These are phyloP conservation scores for Gambusia holbrooki DNA, from an alignment of 2,113 vertebrate species.

Conservation along the genomic window DNA sequence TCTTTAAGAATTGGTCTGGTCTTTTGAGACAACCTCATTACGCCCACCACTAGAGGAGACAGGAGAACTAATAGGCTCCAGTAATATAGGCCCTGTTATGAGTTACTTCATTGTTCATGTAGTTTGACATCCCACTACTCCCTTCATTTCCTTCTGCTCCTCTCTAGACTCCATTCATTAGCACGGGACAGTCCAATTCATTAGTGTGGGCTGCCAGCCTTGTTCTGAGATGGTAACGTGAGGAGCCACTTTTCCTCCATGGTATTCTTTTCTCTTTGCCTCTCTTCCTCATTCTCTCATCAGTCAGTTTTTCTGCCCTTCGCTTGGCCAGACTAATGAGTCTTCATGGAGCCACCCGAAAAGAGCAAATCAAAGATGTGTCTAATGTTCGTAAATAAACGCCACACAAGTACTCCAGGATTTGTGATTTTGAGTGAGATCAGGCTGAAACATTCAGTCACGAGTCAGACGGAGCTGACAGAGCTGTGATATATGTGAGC, in stretches of 20 bases:
- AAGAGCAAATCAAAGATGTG: constrained; percentile 21
- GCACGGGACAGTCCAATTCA: constrained; percentile 71
- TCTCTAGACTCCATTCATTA: constrained; percentile 73
- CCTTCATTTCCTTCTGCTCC: constrained; percentile 62
- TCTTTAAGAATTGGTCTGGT: constrained; percentile 44
- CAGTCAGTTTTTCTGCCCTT: constrained; percentile 37
- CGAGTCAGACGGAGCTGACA: constrained; percentile 44
- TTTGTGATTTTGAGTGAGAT: constrained; percentile 43
- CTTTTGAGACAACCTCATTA: constrained; percentile 66
- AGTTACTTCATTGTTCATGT: constrained; percentile 72
- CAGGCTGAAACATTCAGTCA: constrained; percentile 47
- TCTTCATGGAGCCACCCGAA: constrained; percentile 1
- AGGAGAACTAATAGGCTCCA: constrained; percentile 63
- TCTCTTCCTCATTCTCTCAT: constrained; percentile 11
- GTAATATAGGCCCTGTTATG: constrained; percentile 65
- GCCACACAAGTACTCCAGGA: neutral
- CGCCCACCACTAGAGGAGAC: constrained; percentile 57
- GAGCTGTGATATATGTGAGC: constrained; percentile 66
- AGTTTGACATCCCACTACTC: constrained; percentile 61
- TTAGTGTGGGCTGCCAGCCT: constrained; percentile 54
- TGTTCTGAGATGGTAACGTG: constrained; percentile 38
- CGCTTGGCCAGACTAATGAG: constrained; percentile 35
- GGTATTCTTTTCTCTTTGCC: constrained; percentile 8
- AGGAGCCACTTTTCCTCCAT: constrained; percentile 20
- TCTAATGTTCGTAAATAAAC: neutral